Evolutionary conservation across 2,888 invertebrate genomes (phyloP), one percentile per base, ranked within the genome.

Genomic region (Scrobipalpa atriplicella): DNA sequence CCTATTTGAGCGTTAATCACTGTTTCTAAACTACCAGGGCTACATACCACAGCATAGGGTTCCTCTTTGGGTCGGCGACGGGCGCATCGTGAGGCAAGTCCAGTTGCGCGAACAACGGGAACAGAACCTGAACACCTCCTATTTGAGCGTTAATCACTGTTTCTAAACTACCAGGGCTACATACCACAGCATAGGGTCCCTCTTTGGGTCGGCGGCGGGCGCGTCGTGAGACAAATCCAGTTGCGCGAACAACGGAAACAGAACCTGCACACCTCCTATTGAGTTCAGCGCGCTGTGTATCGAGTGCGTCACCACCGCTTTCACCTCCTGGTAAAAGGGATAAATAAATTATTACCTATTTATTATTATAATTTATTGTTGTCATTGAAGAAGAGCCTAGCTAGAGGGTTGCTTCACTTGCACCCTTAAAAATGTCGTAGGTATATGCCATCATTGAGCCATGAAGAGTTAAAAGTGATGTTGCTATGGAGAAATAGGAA

Each of bases 271-370:
- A 71, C 99, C 99, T 71, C 99, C 99, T 83, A 99, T 97, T 66
- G 99, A 99, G 93, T 99, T 99, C 79, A 99, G 94, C 43, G 99
- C 99, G 91, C 98, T 98, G 94, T 99, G 99, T 93, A 99, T 99
- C 83, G 99, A 99, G 94, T 99, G 98, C 70, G 99, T 99, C 84
- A 99, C 97, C 81, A 99, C 98, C 77, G 99, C 99, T 94, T 99
- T 99, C 79, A 99, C 99, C 87, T 99, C 99, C 98, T 99, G 93
- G 41, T 93, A 93, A 62, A 73, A 72, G 21, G 36, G 39, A 60
- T 10, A 39, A 39, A 56, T 11, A 21, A 9, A 2, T 10, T 21
- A 11, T 54, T 18, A 18, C n/a, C n/a, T n/a, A n/a, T n/a, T n/a
- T n/a, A n/a, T n/a, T n/a, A n/a, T n/a, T n/a, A n/a, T n/a, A n/a